Conservation (phyloP, 2,797 vertebrate genomes). For the Sarcophilus harrisii region DNA sequence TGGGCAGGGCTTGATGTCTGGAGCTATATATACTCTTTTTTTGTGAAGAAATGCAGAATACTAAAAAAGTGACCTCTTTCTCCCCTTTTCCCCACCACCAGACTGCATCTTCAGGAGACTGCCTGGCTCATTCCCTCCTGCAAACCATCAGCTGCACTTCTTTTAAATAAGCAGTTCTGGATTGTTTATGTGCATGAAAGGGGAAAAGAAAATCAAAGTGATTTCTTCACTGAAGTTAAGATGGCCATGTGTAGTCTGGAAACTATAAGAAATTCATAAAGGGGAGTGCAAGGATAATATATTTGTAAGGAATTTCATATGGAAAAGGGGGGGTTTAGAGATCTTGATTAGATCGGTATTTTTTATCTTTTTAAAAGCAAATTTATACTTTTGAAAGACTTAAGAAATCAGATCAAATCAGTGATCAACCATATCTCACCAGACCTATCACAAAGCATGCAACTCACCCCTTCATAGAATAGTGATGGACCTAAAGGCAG, state of each 20-base stretch:
- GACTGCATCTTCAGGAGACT: not conserved
- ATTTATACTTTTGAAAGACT: not conserved
- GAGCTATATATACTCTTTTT: not conserved
- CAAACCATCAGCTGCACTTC: not conserved
- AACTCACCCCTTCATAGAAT: not conserved
- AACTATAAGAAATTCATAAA: not conserved
- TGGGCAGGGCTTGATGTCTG: not conserved
- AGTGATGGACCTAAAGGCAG: not conserved
- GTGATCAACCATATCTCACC: not conserved
- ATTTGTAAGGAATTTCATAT: not conserved
- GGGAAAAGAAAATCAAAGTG: not conserved
- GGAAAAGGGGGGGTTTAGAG: not conserved
- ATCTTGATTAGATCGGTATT: not conserved
- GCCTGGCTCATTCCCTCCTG: not conserved
- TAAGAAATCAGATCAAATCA: not conserved
- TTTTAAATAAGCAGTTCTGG: not conserved
- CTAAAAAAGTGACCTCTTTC: not conserved
- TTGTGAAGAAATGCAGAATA: constrained; percentile 2
- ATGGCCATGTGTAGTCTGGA: not conserved
- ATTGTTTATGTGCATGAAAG: not conserved
- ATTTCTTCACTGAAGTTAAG: not conserved
- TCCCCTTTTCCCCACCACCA: not conserved
- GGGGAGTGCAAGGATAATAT: not conserved
- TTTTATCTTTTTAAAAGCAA: not conserved
- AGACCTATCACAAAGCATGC: not conserved